These are phyloP conservation scores for Stratiolaelaps scimitus DNA, from an alignment of 1,140 invertebrate genomes.

Conservation along the genomic window DNA sequence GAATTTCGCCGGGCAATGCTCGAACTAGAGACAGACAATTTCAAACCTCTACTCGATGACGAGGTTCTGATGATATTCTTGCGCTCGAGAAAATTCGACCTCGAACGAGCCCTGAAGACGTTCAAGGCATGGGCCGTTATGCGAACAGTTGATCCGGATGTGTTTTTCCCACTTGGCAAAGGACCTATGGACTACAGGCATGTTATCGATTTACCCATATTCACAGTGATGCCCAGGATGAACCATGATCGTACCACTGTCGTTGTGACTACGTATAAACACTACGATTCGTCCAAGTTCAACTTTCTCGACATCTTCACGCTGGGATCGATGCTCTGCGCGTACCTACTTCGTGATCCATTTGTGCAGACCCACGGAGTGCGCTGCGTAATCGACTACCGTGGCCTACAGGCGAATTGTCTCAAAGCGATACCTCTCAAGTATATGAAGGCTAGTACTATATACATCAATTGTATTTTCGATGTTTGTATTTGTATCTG, in stretches of 20 bases:
- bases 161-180: constrained; percentile 9
- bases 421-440: constrained; percentile 1
- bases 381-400: constrained; percentile 21
- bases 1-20: not conserved
- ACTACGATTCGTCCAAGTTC: not conserved
- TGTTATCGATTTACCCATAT: constrained; percentile 10
- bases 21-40: not conserved
- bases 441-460: constrained; percentile 11
- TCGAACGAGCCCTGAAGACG: constrained; percentile 2
- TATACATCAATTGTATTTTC: not conserved
- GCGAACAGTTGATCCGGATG: constrained; percentile 11
- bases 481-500: not conserved
- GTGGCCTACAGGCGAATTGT: not conserved
- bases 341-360: constrained; percentile 13
- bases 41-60: not conserved
- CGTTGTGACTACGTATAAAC: not conserved
- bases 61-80: constrained; percentile 17
- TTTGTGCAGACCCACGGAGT: constrained; percentile 7
- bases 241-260: constrained; percentile 8
- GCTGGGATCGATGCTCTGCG: constrained; percentile 12
- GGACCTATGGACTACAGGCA: constrained; percentile 5
- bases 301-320: constrained; percentile 10
- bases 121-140: not conserved
- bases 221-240: constrained; percentile 8
- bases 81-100: constrained; percentile 1